Percentiles rank a stretch among this genome's conserved stretches.
phyloP scores from a whole-genome alignment of 2,113 vertebrate genomes.

The Alces alces region DNA sequence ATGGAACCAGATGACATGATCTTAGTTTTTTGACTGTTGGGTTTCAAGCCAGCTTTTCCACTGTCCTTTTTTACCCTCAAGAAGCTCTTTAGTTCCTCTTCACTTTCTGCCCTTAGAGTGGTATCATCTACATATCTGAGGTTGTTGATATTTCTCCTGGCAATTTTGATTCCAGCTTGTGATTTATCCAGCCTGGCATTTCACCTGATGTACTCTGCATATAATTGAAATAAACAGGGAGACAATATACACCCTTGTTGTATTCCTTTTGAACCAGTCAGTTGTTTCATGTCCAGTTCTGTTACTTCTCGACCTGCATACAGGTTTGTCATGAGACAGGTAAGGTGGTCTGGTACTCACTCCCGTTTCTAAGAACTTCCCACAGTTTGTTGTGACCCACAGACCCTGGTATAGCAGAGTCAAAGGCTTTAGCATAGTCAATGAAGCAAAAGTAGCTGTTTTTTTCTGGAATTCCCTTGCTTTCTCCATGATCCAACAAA shows the following conservation, averaged over 20 bases:
- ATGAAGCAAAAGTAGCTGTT: background rate
- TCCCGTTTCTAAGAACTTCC: background rate
- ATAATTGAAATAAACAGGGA: background rate
- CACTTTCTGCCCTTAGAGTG: background rate
- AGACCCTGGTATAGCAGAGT: background rate
- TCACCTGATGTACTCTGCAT: background rate
- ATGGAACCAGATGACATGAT: background rate
- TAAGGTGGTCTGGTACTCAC: background rate
- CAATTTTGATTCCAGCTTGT: background rate
- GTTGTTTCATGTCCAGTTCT: background rate
- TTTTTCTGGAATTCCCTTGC: background rate
- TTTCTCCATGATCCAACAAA: background rate
- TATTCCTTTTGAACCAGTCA: background rate
- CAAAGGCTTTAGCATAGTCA: background rate
- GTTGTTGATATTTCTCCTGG: background rate
- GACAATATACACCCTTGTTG: background rate
- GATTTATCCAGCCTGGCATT: background rate
- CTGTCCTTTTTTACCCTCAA: background rate
- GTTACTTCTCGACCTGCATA: background rate
- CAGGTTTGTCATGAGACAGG: background rate
- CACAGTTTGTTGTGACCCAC: background rate
- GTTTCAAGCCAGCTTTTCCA: background rate
- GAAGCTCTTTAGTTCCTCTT: background rate
- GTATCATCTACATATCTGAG: background rate
- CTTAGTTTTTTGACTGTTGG: background rate